Evolutionary conservation across 2,797 vertebrate species (phyloP), one percentile per base, ranked within the genome.

Genomic region (Tragelaphus eurycerus): DNA sequence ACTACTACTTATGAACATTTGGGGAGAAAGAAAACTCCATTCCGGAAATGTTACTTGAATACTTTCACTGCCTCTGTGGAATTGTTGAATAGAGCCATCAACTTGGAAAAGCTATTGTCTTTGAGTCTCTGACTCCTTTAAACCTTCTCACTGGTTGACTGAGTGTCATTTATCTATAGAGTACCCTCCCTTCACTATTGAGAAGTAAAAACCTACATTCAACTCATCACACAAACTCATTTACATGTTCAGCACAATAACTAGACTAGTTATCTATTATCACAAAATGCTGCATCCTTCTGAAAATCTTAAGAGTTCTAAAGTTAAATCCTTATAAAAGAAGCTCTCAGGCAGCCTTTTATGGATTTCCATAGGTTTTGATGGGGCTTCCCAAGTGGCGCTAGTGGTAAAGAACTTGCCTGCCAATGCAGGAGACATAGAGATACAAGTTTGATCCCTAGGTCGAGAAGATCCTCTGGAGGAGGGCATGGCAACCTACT

Each of bases 71-170:
- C 64, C 78, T 93, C 55, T 83, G n/a, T 8, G 74, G 54, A 89
- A 62, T 16, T 46, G 9, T 11, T 95, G 83, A 95, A 97, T 85
- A 94, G 88, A 95, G 96, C 84, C 89, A 94, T 96, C 96, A 94
- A 91, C 86, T 91, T 94, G 90, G 93, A 97, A 97, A 90, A 87
- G 62, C 95, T 54, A 95, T 94, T 96, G 93, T 97, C 76, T 94
- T 64, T 71, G 9, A 85, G 50, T 46, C 94, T 97, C 52, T 89
- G 74, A 23, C 54, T 89, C 52, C 78, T 93, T 92, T 67, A 54
- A 94, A 89, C 55, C 92, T 91, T 96, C 86, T 91, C 88, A 84
- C 71, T 94, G 79, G 74, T 48, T 96, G 96, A 97, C 52, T 0
- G 13, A 90, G 64, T 89, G 48, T 57, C 93, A 91, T 95, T 95